phyloP scores from a whole-genome alignment of 1,140 invertebrate species.

The Popillia japonica region DNA sequence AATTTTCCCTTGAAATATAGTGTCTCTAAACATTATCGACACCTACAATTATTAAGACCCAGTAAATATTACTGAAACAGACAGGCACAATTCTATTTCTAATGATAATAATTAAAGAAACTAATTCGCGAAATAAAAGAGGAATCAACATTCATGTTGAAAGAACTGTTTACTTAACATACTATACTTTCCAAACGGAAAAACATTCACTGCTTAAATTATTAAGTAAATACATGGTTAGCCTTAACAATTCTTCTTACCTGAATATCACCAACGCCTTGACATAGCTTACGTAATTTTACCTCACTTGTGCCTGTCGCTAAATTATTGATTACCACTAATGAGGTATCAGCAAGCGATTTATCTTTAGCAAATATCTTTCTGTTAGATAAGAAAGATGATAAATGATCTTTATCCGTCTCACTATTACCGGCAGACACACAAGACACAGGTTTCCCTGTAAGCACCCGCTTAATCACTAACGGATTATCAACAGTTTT shows the following conservation, averaged over 20 bases:
- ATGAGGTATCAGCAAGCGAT: slow-evolving; percentile 59
- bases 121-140: too few relatives aligned
- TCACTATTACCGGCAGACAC: neutral
- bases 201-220: neutral
- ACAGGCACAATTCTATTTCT: too few relatives aligned
- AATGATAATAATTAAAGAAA: too few relatives aligned
- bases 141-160: neutral
- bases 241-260: slow-evolving; percentile 59
- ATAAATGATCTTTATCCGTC: slow-evolving; percentile 44
- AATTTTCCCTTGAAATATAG: neutral
- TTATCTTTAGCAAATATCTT: slow-evolving; percentile 61
- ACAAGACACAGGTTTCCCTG: neutral
- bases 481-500: slow-evolving; percentile 11
- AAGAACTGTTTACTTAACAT: slow-evolving; percentile 6
- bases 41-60: neutral
- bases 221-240: slow-evolving; percentile 17
- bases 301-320: slow-evolving; percentile 64
- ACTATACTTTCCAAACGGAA: neutral
- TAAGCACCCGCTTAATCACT: neutral
- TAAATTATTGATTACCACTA: slow-evolving; percentile 65
- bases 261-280: slow-evolving; percentile 65
- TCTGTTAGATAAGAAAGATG: slow-evolving; percentile 56
- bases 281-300: slow-evolving; percentile 65
- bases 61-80: neutral
- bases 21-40: neutral